Base-by-base conservation (phyloP, 2,797 vertebrate species). In the Bufotes viridis region DNA sequence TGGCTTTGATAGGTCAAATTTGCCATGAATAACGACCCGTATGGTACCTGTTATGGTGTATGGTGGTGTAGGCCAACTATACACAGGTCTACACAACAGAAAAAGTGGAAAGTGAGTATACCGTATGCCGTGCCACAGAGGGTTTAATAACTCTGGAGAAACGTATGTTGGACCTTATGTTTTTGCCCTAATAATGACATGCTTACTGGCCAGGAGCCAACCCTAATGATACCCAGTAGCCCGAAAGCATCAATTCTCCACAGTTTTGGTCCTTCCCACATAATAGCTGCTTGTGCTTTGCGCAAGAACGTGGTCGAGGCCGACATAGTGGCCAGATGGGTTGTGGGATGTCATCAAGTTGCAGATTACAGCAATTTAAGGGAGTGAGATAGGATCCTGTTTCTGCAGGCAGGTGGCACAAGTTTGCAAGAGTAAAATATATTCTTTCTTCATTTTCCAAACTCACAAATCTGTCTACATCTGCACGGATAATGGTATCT, bases 391-490 rank as follows among this genome's bases (percentile, higher is more conserved):
- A 74, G 67, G 82, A 84, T 72, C 67, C 53, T 22, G 34, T 84
- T 72, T 55, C 67, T 42, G 15, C 24, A 84, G 67, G 49, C 81
- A 83, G 81, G 81, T 70, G 65, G 65, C 51, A 24, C 65, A 84
- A 60, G 74, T 60, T 72, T 83, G 49, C 49, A 70, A 57, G 29
- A 74, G 49, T 74, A 74, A 34, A 74, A 34, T 34, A 84, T 55
- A 83, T 72, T 58, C 67, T 83, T 29, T 24, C 14, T 70, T 67
- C 26, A 72, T 34, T 57, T 74, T 57, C 17, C 10, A 60, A 12
- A 58, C n/a, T 60, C 26, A 51, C 55, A 75, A 61, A 84, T 42
- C 57, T 24, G 29, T 55, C 69, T 24, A 22, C 69, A 84, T 84
- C 29, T 75, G 82, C 53, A 84, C 11, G 42, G 34, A 84, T 20